A percentile compares a stretch with the other conserved stretches of the same genome.
These are phyloP conservation scores for Oryzias melastigma DNA, from an alignment of 2,113 vertebrate genomes.

Conservation along the genomic window DNA sequence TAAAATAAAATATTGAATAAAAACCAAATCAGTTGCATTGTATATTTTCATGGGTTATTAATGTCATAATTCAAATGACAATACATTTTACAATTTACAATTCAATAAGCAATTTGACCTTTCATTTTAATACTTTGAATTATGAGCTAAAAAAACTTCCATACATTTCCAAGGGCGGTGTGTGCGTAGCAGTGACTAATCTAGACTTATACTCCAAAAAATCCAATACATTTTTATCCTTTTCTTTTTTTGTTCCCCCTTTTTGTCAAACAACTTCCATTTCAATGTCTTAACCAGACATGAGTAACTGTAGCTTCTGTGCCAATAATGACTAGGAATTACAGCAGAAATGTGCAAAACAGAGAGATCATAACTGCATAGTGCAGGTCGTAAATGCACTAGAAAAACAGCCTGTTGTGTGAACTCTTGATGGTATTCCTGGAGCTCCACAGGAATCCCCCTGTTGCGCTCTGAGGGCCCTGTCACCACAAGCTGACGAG, in stretches of 20 bases:
- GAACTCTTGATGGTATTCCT: constrained; percentile 15
- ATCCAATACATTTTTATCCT: constrained; percentile 8
- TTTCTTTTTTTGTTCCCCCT: neutral
- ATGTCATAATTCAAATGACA: no score
- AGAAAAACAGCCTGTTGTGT: constrained; percentile 34
- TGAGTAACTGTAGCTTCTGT: neutral
- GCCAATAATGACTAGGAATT: neutral
- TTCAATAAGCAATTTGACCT: no score
- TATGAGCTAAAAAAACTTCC: no score
- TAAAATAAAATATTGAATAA: no score
- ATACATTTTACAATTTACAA: no score
- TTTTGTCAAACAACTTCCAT: neutral
- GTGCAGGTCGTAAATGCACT: constrained; percentile 2
- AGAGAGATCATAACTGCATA: neutral
- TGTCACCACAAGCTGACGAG: constrained; percentile 46
- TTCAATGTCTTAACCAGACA: constrained; percentile 5
- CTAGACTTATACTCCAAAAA: neutral
- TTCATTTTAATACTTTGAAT: no score
- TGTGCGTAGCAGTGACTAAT: no score
- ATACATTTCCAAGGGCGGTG: no score
- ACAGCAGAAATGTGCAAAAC: neutral
- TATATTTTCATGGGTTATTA: no score
- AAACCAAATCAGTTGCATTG: no score
- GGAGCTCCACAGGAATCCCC: constrained; percentile 18
- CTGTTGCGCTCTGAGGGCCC: constrained; percentile 33